Evolutionary conservation across 2,797 vertebrate species (phyloP).

Genomic region (Melanogrammus aeglefinus): DNA sequence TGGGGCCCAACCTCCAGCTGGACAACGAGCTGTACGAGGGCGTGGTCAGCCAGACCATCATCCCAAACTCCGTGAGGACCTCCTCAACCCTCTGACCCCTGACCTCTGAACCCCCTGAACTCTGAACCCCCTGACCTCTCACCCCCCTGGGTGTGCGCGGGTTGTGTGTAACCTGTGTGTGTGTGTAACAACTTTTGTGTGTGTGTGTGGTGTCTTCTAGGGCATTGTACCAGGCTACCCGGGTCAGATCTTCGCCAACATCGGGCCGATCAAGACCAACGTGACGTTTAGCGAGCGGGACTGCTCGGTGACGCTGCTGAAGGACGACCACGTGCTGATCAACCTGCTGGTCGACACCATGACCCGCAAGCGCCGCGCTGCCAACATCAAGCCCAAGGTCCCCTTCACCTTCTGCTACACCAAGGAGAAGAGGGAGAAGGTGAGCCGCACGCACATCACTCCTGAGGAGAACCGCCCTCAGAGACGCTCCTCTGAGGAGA

Average conservation of each 20-base stretch:
- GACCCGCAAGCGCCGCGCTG: conserved; percentile 82
- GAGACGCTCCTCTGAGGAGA: no score
- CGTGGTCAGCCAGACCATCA: conserved; percentile 63
- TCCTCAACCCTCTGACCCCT: background rate
- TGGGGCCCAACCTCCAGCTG: conserved; percentile 37
- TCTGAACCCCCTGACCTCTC: no score
- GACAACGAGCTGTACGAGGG: conserved; percentile 64
- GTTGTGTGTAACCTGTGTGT: background rate
- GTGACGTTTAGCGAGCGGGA: conserved; percentile 89
- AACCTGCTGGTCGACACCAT: conserved; percentile 85
- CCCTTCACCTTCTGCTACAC: conserved; percentile 91
- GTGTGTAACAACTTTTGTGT: background rate
- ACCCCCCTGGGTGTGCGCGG: no score
- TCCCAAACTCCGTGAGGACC: conserved; percentile 48
- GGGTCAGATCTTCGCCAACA: conserved; percentile 85
- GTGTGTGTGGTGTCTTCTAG: conserved; percentile 25
- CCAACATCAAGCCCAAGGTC: conserved; percentile 86
- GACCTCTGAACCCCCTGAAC: no score
- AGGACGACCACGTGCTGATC: conserved; percentile 91
- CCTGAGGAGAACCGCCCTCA: no score
- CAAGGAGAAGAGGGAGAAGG: conserved; percentile 67
- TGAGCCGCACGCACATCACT: conserved; percentile 17
- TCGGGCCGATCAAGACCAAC: conserved; percentile 83
- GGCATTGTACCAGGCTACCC: conserved; percentile 54
- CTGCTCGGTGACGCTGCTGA: conserved; percentile 86